Evolutionary conservation across 2,113 vertebrate species (phyloP), one percentile per base, ranked within the genome.

Genomic region (Leptobrachium leishanense): DNA sequence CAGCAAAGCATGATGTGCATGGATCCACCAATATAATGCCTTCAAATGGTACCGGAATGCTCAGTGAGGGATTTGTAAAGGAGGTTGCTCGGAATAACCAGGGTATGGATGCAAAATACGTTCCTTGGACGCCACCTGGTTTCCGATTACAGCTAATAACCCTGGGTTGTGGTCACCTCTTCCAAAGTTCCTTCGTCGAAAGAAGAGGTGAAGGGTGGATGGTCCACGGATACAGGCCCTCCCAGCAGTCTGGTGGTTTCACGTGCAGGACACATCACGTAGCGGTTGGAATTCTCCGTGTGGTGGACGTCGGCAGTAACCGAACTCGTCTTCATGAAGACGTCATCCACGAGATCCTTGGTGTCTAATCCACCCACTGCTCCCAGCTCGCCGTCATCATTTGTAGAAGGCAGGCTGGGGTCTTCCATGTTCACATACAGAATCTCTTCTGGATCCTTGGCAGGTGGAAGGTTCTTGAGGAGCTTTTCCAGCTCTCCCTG

Each of bases 391-490:
- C 40, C 94, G 82, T 2, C 90, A 86, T 40, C 89, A 84, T 2
- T 46, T 2, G 70, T 59, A 13, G 88, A 84, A 83, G 92, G 90
- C 46, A 83, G 81, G 7, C 82, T 82, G 0, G 92, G 90, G 75
- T 96, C 94, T 50, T 96, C 95, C 96, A 97, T 96, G 88, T 97
- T 97, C 84, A 97, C 95, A 0, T 97, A 96, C 40, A 96, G 92
- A 86, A 96, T 97, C 88, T 96, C 96, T 0, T 96, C 93, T 0
- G 95, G 93, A 67, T 94, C 95, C 85, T 95, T 93, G 8, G 88
- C 82, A 31, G 90, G 92, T 0, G 95, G 95, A 57, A 96, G 93
- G n/a, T 94, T 90, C 59, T 95, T 94, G 0, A 96, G 86, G 5
- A 91, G 91, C 54, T 94, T 95, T 84, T 96, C 94, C 81, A 97